A percentile compares a stretch with the other conserved stretches of the same genome.
phyloP scores from a whole-genome alignment of 92 coral and sea anemone genomes.

The Actinostola sp. region DNA sequence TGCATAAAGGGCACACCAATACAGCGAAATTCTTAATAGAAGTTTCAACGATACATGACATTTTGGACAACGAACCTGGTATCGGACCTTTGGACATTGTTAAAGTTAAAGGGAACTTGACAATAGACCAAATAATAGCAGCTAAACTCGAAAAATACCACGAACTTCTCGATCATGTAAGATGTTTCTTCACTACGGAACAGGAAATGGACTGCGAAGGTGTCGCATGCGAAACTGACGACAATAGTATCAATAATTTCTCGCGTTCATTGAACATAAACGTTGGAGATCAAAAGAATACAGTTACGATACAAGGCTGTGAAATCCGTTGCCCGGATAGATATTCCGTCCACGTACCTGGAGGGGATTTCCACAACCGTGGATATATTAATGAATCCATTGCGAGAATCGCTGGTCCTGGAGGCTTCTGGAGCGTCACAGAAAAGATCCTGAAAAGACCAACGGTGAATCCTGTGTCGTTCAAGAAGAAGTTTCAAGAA shows the following conservation, averaged over 20 bases:
- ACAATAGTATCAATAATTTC: not conserved
- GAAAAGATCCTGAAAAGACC: constrained; percentile 35
- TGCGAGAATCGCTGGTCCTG: constrained; percentile 33
- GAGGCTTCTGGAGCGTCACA: constrained; percentile 39
- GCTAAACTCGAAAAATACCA: no score
- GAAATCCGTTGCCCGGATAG: constrained; percentile 51
- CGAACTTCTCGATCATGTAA: not conserved
- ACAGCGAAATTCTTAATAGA: constrained; percentile 34
- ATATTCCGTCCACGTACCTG: constrained; percentile 35
- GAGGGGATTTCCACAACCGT: constrained; percentile 59
- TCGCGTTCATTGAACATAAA: constrained; percentile 41
- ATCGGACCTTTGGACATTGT: constrained; percentile 24
- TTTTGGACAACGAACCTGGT: no score
- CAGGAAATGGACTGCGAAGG: not conserved
- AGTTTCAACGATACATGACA: constrained; percentile 11
- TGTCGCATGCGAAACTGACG: not conserved
- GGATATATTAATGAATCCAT: constrained; percentile 57
- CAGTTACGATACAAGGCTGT: constrained; percentile 47
- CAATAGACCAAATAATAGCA: no score
- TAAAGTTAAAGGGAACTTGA: no score
- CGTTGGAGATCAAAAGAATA: constrained; percentile 60
- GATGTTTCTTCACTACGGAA: not conserved
- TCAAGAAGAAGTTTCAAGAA: no score
- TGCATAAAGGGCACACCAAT: constrained; percentile 21
- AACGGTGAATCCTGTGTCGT: constrained; percentile 17